Base-by-base conservation (phyloP, 35 echinoderm and acorn worm species). In the Apostichopus japonicus region DNA sequence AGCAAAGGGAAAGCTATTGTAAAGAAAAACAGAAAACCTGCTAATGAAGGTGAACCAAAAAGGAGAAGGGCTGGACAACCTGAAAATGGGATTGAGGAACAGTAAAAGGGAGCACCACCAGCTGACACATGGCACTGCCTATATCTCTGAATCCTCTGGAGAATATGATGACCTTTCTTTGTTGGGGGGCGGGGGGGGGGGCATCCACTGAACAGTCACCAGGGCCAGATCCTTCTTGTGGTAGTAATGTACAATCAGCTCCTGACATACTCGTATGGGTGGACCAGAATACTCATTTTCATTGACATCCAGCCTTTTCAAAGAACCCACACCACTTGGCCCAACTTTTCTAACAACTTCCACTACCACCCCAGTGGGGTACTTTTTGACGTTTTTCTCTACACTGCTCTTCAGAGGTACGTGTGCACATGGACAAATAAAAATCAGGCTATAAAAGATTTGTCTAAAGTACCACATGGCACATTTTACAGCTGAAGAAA, bases 401-500 rank as follows among this genome's bases (percentile, higher is more conserved):
- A 44, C 2, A 44, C 2, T 0, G 33, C 33, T 44, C 33, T 53
- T 44, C 78, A 77, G 75, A 77, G 10, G 25, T 33, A 8, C n/a
- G n/a, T 61, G 57, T 61, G 7, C 57, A 44, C 33, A 44, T 44
- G 33, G 33, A 44, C 33, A 44, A 44, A 44, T 44, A 44, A 0
- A 44, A 44, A 44, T 33, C 77, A 21, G 78, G 13, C 78, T 9
- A 80, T 80, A 23, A 53, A 55, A 80, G 2, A 6, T 2, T 9
- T 80, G 52, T 16, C 33, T 8, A 59, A 56, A 71, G 79, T 33
- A 71, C 52, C 56, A 53, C 24, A 59, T 80, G 91, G 91, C n/a
- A 92, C 91, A 63, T 63, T 92, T 15, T 73, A 92, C 57, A 83
- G 75, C 23, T 7, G 91, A 4, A 58, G 83, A 24, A 92, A 92